Percentiles rank a stretch among this genome's conserved stretches.
Conservation (phyloP, 2,797 vertebrate species). For the Neosilurus mollespiculum region DNA sequence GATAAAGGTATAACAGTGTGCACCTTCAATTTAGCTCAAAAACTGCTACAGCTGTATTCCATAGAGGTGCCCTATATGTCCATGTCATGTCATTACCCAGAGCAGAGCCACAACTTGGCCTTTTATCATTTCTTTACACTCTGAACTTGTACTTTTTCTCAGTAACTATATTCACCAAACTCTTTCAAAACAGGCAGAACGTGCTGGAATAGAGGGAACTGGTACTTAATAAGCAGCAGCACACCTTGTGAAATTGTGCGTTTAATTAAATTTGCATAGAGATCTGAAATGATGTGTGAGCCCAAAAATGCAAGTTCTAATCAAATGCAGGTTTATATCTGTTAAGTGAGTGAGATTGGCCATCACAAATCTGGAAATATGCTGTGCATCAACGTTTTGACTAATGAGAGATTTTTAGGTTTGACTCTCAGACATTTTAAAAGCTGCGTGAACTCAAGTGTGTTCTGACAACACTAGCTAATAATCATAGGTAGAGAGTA, state of each 20-base stretch:
- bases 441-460: too few relatives aligned
- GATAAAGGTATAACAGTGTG: background rate
- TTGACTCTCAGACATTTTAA: constrained; percentile 31
- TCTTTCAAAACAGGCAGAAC: background rate
- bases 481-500: background rate
- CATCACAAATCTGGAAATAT: constrained; percentile 54
- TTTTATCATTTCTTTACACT: constrained; percentile 34
- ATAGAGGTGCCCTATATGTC: too few relatives aligned
- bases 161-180: constrained; percentile 14
- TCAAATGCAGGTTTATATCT: constrained; percentile 47
- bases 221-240: constrained; percentile 51
- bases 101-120: constrained; percentile 12
- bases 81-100: constrained; percentile 22
- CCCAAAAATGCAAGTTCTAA: constrained; percentile 58
- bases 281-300: constrained; percentile 64
- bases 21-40: constrained; percentile 18
- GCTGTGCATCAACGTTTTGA: constrained; percentile 50
- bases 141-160: constrained; percentile 38
- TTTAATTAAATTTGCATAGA: constrained; percentile 67
- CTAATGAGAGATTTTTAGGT: constrained; percentile 54
- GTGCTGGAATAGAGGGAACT: constrained; percentile 45
- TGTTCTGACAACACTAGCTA: background rate
- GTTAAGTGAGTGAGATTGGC: constrained; percentile 41
- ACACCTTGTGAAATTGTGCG: constrained; percentile 62
- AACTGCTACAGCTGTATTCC: background rate